Conservation (phyloP, 2,888 invertebrate genomes). For the Myathropa florea region DNA sequence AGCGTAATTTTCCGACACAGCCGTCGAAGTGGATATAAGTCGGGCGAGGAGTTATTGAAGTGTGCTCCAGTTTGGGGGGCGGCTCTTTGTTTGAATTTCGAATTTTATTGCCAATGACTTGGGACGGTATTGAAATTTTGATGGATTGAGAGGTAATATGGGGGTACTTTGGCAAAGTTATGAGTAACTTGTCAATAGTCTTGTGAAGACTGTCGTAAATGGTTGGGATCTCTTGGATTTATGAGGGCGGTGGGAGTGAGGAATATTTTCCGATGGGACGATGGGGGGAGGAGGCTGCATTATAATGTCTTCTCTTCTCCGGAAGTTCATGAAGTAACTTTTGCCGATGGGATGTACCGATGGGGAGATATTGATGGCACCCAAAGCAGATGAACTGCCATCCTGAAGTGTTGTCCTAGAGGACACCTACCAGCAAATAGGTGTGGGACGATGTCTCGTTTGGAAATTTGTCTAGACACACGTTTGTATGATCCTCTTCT, state of each 20-base stretch:
- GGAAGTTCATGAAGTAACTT: not conserved
- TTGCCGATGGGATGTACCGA: not conserved
- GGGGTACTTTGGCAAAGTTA: not conserved
- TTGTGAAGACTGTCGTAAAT: not conserved
- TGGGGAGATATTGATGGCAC: not conserved
- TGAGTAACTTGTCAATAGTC: not conserved
- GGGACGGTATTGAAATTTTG: not conserved
- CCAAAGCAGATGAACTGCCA: no score
- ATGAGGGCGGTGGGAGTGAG: not conserved
- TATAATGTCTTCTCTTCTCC: not conserved
- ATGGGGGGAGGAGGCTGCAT: not conserved
- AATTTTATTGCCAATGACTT: not conserved
- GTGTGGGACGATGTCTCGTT: no score
- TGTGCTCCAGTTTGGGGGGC: not conserved
- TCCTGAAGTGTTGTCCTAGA: no score
- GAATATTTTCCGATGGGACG: not conserved
- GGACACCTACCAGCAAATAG: no score
- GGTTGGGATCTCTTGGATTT: not conserved
- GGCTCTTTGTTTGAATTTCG: not conserved
- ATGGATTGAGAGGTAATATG: not conserved
- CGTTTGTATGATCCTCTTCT: no score
- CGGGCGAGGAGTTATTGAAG: not conserved
- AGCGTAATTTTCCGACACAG: not conserved
- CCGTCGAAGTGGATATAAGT: not conserved
- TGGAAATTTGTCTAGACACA: no score